Evolutionary conservation across 2,888 invertebrate genomes (phyloP).

Genomic region (Macrophya annulata): DNA sequence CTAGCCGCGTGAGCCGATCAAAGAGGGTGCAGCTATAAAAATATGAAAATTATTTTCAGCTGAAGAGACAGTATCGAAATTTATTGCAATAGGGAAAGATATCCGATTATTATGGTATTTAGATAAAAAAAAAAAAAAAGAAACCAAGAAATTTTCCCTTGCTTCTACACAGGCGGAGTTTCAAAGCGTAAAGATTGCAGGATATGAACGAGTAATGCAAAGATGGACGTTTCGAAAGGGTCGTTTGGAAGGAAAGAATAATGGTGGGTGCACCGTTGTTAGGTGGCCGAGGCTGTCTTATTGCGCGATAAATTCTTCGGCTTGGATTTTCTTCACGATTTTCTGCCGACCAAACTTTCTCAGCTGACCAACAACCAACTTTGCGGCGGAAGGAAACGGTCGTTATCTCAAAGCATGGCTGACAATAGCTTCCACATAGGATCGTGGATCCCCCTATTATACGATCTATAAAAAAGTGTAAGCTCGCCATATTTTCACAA

Average conservation of each 20-base stretch:
- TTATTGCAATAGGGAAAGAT: background rate
- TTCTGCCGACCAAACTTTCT: constrained; percentile 40
- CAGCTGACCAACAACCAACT: constrained; percentile 25
- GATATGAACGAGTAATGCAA: background rate
- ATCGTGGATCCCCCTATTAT: constrained; percentile 16
- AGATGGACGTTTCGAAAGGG: background rate
- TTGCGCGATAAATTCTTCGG: constrained; percentile 41
- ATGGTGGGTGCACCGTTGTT: constrained; percentile 31
- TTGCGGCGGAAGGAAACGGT: constrained; percentile 36
- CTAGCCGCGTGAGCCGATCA: background rate
- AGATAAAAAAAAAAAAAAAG: background rate
- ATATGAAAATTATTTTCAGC: background rate
- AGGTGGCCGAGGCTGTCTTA: constrained; percentile 17
- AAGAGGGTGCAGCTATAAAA: background rate
- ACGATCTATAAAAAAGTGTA: constrained; percentile 33
- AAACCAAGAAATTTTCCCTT: background rate
- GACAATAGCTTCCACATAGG: constrained; percentile 25
- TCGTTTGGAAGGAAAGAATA: constrained; percentile 27
- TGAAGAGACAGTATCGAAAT: background rate
- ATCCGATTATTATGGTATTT: background rate
- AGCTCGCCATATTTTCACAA: constrained; percentile 13
- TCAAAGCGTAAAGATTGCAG: background rate
- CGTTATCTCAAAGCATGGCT: constrained; percentile 43
- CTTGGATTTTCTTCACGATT: constrained; percentile 18
- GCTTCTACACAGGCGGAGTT: background rate